A percentile compares a stretch with the other conserved stretches of the same genome.
Conservation (phyloP, 1,140 invertebrate species). For the Linepithema humile region DNA sequence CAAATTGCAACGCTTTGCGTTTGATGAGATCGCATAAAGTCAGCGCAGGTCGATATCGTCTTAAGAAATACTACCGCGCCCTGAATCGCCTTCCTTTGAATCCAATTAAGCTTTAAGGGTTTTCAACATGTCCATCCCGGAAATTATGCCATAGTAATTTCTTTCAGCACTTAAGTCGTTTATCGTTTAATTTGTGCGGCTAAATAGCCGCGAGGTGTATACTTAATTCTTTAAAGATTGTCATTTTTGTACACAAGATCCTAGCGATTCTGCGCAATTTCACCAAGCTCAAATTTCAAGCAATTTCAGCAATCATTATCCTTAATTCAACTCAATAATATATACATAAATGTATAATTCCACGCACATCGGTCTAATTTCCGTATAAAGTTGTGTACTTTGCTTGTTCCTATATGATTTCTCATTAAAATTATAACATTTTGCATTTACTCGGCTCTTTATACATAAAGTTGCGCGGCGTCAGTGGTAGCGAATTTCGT, state of each 20-base stretch:
- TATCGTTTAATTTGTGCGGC: constrained; percentile 36
- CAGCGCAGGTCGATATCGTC: constrained; percentile 47
- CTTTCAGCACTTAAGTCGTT: constrained; percentile 14
- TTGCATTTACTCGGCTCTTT: background rate
- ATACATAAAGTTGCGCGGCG: background rate
- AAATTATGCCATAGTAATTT: constrained; percentile 57
- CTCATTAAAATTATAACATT: background rate
- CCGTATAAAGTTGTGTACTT: background rate
- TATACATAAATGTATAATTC: no score
- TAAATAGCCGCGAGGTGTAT: background rate
- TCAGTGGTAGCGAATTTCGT: background rate
- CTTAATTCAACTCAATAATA: no score
- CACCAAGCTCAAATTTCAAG: background rate
- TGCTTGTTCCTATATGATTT: background rate
- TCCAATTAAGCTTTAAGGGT: constrained; percentile 65
- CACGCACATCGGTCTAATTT: background rate
- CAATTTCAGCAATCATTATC: background rate
- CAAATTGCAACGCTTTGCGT: constrained; percentile 54
- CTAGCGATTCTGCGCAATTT: background rate
- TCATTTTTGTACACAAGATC: background rate
- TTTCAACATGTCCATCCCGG: constrained; percentile 50
- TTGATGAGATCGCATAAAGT: constrained; percentile 49
- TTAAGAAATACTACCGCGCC: constrained; percentile 4
- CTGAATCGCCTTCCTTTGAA: constrained; percentile 26
- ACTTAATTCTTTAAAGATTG: background rate